Percentiles rank a stretch among this genome's conserved stretches.
Evolutionary conservation across 2,797 vertebrate species (phyloP).

Genomic region (Tragelaphus oryx): DNA sequence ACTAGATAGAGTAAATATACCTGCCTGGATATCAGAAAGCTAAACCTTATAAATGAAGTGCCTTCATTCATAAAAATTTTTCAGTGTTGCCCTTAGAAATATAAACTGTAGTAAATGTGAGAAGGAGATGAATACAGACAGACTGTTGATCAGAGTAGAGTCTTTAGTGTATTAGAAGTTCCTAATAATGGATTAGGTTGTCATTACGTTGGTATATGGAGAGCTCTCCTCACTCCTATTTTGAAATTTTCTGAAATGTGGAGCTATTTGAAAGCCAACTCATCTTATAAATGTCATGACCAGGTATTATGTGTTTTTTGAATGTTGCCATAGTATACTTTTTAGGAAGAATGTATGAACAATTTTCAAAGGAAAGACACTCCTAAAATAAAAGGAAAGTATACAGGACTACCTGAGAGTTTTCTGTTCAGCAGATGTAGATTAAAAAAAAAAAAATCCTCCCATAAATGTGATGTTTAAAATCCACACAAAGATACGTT

Average conservation of each 20-base stretch:
- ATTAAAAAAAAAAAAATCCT: background rate
- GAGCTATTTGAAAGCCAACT: slow-evolving; percentile 18
- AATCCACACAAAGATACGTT: slow-evolving; percentile 14
- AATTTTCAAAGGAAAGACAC: background rate
- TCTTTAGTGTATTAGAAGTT: background rate
- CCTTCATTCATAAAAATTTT: background rate
- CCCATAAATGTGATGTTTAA: slow-evolving; percentile 47
- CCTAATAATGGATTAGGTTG: background rate
- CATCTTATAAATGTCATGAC: background rate
- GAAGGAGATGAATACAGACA: background rate
- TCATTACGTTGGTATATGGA: background rate
- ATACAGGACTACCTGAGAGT: background rate
- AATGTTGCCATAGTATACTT: background rate
- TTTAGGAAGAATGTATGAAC: background rate
- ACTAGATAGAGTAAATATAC: background rate
- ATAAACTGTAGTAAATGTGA: background rate
- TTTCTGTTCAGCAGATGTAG: slow-evolving; percentile 18
- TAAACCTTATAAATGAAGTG: background rate
- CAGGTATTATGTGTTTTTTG: background rate
- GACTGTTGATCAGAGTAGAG: background rate
- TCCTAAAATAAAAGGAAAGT: background rate
- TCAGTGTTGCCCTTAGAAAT: background rate
- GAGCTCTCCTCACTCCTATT: background rate
- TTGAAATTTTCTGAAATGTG: background rate
- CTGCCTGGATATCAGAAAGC: background rate